Evolutionary conservation across 2,797 vertebrate species (phyloP).

Genomic region (Mionectes olivaceus): DNA sequence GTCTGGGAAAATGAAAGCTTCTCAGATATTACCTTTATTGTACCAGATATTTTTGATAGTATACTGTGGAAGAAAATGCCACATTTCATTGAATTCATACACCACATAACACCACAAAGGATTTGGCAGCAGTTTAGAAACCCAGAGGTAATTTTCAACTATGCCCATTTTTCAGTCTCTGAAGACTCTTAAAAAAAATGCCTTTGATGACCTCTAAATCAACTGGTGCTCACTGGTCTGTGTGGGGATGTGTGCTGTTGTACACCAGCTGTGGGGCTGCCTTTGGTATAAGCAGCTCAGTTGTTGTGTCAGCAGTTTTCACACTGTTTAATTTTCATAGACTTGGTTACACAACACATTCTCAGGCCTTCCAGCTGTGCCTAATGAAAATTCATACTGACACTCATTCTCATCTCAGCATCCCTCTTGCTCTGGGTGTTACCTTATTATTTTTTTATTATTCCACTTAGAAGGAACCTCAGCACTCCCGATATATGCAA

Average conservation of each 20-base stretch:
- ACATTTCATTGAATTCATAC: constrained; percentile 15
- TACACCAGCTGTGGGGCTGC: background rate
- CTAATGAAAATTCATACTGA: constrained; percentile 46
- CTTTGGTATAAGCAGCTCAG: background rate
- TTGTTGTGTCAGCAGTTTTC: constrained; percentile 43
- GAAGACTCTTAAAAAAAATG: background rate
- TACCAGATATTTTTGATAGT: background rate
- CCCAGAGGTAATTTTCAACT: background rate
- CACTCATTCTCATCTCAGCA: background rate
- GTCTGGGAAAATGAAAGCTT: background rate
- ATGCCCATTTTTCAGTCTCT: background rate
- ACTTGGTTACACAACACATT: constrained; percentile 30
- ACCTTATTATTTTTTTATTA: background rate
- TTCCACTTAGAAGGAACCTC: background rate
- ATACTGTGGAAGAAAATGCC: background rate
- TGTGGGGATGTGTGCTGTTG: background rate
- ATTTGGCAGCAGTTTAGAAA: background rate
- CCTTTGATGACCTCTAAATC: background rate
- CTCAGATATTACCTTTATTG: background rate
- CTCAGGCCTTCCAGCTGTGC: constrained; percentile 44
- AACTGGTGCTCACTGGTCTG: background rate
- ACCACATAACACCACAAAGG: background rate
- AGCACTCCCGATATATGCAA: background rate
- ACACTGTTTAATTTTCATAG: constrained; percentile 38
- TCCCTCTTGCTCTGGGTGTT: background rate